phyloP scores from a whole-genome alignment of 2,797 vertebrate genomes.

The Manis javanica region DNA sequence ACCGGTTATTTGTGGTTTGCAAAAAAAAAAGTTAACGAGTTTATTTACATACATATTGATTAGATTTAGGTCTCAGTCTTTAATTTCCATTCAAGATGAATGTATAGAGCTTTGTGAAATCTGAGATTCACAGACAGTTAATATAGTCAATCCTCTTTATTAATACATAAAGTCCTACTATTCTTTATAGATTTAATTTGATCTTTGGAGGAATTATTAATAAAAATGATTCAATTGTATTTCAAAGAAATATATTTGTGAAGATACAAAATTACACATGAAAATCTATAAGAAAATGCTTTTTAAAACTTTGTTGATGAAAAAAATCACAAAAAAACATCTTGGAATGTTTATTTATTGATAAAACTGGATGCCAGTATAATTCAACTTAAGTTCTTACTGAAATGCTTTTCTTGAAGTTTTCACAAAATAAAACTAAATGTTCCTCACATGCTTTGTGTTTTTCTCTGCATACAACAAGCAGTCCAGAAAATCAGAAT shows the following conservation, averaged over 20 bases:
- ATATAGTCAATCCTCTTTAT: neutral
- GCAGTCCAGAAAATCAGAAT: neutral
- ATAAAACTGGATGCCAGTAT: neutral
- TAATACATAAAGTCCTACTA: neutral
- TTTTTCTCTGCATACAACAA: neutral
- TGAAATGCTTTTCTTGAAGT: neutral
- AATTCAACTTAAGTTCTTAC: neutral
- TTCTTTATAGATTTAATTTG: conserved; percentile 25
- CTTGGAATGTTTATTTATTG: neutral
- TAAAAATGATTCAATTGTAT: neutral
- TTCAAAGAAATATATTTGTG: neutral
- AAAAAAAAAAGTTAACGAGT: neutral
- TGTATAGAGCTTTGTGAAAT: neutral
- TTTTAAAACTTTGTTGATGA: neutral
- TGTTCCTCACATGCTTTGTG: neutral
- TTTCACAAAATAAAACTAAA: neutral
- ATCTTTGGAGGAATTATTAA: neutral
- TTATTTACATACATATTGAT: neutral
- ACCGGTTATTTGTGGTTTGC: neutral
- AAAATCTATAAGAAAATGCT: neutral
- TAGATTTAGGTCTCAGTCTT: neutral
- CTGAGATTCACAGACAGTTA: neutral
- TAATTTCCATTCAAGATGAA: neutral
- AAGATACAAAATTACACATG: neutral
- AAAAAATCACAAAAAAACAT: neutral